A percentile compares a stretch with the other conserved stretches of the same genome.
These are phyloP conservation scores for Odontamblyopus lacepedii DNA, from an alignment of 2,797 vertebrate genomes.

Conservation along the genomic window DNA sequence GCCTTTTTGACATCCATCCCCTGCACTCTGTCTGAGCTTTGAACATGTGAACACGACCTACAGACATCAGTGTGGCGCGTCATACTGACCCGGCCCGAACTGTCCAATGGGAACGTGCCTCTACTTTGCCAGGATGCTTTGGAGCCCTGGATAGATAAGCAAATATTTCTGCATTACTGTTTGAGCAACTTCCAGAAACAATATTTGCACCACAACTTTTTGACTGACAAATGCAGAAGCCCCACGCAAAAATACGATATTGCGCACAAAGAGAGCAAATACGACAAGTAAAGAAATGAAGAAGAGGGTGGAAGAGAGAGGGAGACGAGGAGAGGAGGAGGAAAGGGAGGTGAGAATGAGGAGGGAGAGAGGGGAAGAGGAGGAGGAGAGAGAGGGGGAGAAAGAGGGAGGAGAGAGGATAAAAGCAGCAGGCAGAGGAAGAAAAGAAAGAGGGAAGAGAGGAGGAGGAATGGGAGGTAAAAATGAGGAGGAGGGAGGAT, in stretches of 20 bases:
- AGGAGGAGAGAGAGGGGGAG: no score
- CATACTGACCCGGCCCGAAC: slow-evolving; percentile 12
- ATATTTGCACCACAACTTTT: slow-evolving; percentile 4
- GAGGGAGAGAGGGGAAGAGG: no score
- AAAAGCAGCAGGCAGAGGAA: no score
- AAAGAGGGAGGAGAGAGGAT: no score
- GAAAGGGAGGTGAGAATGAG: neutral
- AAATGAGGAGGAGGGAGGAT: no score
- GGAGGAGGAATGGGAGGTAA: no score
- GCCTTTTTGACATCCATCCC: no score
- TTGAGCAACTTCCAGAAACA: neutral
- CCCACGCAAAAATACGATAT: neutral
- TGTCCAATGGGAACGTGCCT: slow-evolving; percentile 1
- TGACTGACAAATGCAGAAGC: neutral
- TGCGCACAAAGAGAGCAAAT: neutral
- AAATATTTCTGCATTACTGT: slow-evolving; percentile 7
- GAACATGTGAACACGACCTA: neutral
- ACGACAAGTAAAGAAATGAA: neutral
- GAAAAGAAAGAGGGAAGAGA: no score
- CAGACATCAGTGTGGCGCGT: neutral
- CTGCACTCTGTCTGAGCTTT: neutral
- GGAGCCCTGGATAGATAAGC: slow-evolving; percentile 10
- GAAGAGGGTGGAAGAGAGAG: neutral
- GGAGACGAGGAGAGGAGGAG: no score
- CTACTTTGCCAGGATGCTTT: slow-evolving; percentile 16